phyloP scores from a whole-genome alignment of 2,888 invertebrate genomes.

The Tinea semifulvella region DNA sequence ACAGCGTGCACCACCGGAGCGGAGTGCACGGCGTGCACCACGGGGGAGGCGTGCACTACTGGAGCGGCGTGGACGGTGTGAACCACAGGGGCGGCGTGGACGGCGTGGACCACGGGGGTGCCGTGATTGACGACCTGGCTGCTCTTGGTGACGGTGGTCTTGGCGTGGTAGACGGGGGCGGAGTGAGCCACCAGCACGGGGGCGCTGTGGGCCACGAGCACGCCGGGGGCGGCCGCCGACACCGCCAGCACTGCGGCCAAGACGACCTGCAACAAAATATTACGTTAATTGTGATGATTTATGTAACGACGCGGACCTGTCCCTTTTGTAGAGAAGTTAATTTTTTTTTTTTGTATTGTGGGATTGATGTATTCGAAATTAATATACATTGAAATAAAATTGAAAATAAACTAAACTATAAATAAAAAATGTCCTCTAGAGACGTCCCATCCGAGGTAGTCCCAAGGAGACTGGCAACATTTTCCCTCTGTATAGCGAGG shows the following conservation, averaged over 20 bases:
- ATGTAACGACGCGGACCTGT: too few species aligned
- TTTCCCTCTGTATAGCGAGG: too few species aligned
- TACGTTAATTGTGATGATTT: too few species aligned
- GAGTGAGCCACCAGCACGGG: slow-evolving; percentile 33
- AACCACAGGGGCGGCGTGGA: slow-evolving; percentile 39
- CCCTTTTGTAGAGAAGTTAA: too few species aligned
- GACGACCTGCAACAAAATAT: neutral
- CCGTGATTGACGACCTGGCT: slow-evolving; percentile 43
- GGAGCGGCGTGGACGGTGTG: slow-evolving; percentile 29
- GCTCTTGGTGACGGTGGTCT: slow-evolving; percentile 32
- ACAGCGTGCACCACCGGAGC: slow-evolving; percentile 38
- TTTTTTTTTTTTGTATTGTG: too few species aligned
- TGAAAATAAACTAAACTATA: too few species aligned
- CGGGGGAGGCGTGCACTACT: slow-evolving; percentile 47
- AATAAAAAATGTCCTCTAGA: too few species aligned
- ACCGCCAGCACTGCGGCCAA: neutral
- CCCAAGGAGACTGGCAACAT: too few species aligned
- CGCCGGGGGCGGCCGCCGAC: neutral
- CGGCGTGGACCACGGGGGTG: slow-evolving; percentile 42
- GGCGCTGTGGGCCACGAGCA: slow-evolving; percentile 29
- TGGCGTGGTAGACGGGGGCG: neutral
- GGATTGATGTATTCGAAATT: too few species aligned
- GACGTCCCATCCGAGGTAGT: too few species aligned
- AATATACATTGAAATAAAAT: too few species aligned
- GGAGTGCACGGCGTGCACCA: slow-evolving; percentile 36